Evolutionary conservation across 1,140 invertebrate species (phyloP).

Genomic region (Lineus longissimus): DNA sequence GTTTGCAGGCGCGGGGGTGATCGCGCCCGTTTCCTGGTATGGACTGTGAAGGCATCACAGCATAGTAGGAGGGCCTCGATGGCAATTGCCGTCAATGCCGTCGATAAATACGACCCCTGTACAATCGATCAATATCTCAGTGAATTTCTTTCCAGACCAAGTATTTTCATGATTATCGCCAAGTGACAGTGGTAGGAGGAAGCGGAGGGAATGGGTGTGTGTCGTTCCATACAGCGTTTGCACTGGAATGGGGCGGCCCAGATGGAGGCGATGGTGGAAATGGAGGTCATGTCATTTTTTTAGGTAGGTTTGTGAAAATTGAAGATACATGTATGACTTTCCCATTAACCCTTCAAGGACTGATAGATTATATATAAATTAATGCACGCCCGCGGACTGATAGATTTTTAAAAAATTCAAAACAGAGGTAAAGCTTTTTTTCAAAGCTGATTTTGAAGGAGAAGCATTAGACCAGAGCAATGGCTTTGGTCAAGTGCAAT

Average conservation of each 20-base stretch:
- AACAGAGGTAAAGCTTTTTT: no score
- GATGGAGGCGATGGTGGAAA: constrained; percentile 95
- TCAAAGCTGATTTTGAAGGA: no score
- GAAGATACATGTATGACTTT: neutral
- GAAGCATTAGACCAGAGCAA: no score
- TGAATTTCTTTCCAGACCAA: constrained; percentile 12
- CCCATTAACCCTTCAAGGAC: constrained; percentile 16
- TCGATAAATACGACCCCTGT: no score
- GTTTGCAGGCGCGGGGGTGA: no score
- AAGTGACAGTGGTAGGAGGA: constrained; percentile 65
- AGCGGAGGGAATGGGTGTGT: constrained; percentile 89
- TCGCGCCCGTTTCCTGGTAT: no score
- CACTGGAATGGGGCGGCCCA: constrained; percentile 84
- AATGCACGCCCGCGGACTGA: neutral
- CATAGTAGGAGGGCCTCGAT: no score
- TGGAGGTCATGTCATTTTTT: constrained; percentile 92
- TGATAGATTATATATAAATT: constrained; percentile 19
- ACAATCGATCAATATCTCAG: no score
- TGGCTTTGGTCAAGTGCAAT: no score
- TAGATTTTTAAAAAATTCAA: no score
- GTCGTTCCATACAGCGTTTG: constrained; percentile 74
- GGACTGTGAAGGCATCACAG: no score
- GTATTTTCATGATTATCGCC: constrained; percentile 42
- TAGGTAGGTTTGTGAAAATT: constrained; percentile 56
- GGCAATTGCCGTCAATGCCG: no score